Conservation (phyloP, 2,888 invertebrate species). For the Rhagonycha fulva region DNA sequence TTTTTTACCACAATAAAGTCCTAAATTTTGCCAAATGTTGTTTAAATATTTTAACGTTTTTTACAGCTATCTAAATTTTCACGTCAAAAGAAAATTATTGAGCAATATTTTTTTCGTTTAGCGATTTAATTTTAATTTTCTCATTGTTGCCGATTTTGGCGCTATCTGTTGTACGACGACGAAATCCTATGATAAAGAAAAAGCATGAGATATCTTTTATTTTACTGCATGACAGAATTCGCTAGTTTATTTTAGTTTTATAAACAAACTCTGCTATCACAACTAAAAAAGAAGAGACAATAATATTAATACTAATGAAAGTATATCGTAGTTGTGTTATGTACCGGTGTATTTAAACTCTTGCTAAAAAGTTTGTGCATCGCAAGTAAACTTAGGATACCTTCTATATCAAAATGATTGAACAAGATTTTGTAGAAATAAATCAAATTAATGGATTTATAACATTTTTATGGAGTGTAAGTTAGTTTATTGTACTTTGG, state of each 20-base stretch:
- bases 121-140: background rate
- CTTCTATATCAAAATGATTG: conserved; percentile 52
- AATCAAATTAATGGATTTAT: conserved; percentile 78
- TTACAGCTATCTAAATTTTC: too few relatives aligned
- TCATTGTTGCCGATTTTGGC: background rate
- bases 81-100: too few relatives aligned
- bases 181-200: background rate
- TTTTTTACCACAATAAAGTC: too few relatives aligned
- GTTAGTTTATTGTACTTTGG: conserved; percentile 49
- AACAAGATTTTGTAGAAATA: conserved; percentile 68
- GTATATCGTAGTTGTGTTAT: background rate
- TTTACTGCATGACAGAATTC: background rate
- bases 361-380: background rate
- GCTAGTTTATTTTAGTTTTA: background rate
- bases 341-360: conserved; percentile 2
- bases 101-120: too few relatives aligned
- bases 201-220: background rate
- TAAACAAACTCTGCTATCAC: background rate
- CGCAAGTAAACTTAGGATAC: background rate
- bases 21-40: too few relatives aligned
- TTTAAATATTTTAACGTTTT: too few relatives aligned
- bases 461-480: conserved; percentile 79
- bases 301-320: background rate
- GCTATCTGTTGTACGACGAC: background rate
- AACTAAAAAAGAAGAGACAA: background rate